These are phyloP conservation scores for Sardinella longiceps DNA, from an alignment of 2,797 vertebrate genomes.

Conservation along the genomic window DNA sequence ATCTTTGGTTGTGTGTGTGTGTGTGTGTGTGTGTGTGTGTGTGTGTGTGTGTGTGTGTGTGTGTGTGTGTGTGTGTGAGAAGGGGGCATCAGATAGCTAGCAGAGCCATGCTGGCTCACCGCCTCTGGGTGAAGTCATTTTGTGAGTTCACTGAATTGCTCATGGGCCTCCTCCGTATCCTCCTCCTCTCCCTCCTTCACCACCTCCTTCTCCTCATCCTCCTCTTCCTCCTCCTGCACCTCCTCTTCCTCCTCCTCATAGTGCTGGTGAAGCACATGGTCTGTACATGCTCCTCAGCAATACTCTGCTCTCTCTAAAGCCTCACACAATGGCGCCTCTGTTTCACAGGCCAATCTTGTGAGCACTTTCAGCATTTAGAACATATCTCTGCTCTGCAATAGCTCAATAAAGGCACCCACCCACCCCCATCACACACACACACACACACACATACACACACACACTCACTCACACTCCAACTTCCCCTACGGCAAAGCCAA, in stretches of 20 bases:
- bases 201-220: neutral
- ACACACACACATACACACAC: no score
- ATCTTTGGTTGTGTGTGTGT: no score
- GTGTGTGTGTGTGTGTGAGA: constrained; percentile 37
- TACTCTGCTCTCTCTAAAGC: neutral
- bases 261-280: constrained; percentile 12
- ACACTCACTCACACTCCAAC: neutral
- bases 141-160: neutral
- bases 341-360: constrained; percentile 23
- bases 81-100: constrained; percentile 18
- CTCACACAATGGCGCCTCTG: constrained; percentile 17
- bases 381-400: neutral
- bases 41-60: constrained; percentile 26
- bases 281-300: neutral
- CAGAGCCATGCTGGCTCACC: neutral
- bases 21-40: constrained; percentile 31
- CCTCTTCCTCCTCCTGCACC: neutral
- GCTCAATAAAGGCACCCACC: neutral
- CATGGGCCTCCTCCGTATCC: neutral
- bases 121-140: constrained; percentile 5
- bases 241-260: neutral
- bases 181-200: neutral
- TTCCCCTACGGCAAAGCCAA: neutral
- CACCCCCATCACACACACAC: neutral
- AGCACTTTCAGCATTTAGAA: constrained; percentile 20